Conservation (phyloP, 2,113 vertebrate species). For the Colaptes auratus region DNA sequence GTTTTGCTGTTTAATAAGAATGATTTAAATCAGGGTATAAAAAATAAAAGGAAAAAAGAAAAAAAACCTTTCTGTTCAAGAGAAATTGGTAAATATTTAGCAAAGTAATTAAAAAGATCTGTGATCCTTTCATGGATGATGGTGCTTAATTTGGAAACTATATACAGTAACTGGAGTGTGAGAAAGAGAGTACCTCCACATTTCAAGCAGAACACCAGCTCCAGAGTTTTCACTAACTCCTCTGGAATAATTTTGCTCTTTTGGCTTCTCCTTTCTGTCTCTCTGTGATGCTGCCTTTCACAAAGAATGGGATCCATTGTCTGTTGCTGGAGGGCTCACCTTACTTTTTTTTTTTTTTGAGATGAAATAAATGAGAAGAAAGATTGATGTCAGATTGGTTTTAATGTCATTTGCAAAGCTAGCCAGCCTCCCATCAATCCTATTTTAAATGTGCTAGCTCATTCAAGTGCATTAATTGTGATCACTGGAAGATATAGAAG, state of each 20-base stretch:
- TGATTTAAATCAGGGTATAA: not conserved
- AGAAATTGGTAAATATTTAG: slow-evolving; percentile 11
- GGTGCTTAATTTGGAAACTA: slow-evolving; percentile 8
- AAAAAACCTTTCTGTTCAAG: not conserved
- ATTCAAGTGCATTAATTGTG: not conserved
- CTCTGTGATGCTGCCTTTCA: not conserved
- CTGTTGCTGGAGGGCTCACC: slow-evolving; percentile 3
- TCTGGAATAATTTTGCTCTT: not conserved
- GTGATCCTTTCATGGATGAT: not conserved
- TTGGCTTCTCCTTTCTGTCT: not conserved
- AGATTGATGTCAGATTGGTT: slow-evolving; percentile 1
- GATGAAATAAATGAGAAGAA: slow-evolving; percentile 8
- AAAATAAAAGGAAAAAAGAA: not conserved
- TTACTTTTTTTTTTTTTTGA: slow-evolving; percentile 17
- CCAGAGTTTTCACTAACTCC: not conserved
- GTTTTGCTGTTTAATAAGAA: not conserved
- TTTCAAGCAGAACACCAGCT: not conserved
- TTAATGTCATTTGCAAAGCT: not conserved
- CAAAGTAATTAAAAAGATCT: not conserved
- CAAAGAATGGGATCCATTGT: not conserved
- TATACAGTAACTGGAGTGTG: not conserved
- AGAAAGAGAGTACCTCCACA: not conserved
- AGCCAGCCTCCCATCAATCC: not conserved
- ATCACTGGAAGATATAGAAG: not conserved
- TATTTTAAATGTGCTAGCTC: not conserved